phyloP scores from a whole-genome alignment of 2,888 invertebrate species.

The Ornithoptera alexandrae region DNA sequence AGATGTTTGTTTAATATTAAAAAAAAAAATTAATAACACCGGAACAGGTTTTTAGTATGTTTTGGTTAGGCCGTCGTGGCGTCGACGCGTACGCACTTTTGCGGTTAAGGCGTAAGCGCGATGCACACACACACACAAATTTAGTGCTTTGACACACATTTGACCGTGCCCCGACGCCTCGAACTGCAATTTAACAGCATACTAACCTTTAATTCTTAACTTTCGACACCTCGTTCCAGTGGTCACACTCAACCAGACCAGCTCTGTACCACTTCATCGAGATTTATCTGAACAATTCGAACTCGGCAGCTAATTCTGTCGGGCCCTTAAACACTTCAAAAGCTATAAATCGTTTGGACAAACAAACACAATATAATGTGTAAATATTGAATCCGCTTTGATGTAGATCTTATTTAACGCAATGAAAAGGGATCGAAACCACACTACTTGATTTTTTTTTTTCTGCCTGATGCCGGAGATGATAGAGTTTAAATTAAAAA shows the following conservation, averaged over 20 bases:
- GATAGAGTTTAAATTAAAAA: constrained; percentile 58
- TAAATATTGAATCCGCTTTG: constrained; percentile 58
- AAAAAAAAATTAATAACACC: constrained; percentile 56
- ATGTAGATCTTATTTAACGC: not conserved
- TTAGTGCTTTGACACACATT: constrained; percentile 72
- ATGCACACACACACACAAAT: constrained; percentile 49
- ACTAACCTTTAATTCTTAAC: constrained; percentile 34
- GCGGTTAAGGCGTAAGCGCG: constrained; percentile 67
- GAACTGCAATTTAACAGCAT: constrained; percentile 41
- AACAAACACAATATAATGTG: constrained; percentile 47
- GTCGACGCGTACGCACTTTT: constrained; percentile 53
- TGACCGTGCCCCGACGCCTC: constrained; percentile 40
- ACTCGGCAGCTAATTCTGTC: constrained; percentile 55
- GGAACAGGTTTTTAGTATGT: constrained; percentile 60
- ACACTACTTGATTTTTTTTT: not conserved
- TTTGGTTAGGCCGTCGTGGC: constrained; percentile 51
- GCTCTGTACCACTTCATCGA: too few species aligned
- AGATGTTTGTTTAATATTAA: constrained; percentile 59
- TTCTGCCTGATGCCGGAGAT: constrained; percentile 41
- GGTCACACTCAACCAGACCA: constrained; percentile 5
- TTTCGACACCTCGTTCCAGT: constrained; percentile 32
- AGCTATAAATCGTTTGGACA: constrained; percentile 59
- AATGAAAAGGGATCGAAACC: not conserved
- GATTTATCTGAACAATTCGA: constrained; percentile 44
- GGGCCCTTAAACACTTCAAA: constrained; percentile 50